A percentile compares a stretch with the other conserved stretches of the same genome.
Conservation (phyloP, 2,888 invertebrate genomes). For the Dendrolimus houi region DNA sequence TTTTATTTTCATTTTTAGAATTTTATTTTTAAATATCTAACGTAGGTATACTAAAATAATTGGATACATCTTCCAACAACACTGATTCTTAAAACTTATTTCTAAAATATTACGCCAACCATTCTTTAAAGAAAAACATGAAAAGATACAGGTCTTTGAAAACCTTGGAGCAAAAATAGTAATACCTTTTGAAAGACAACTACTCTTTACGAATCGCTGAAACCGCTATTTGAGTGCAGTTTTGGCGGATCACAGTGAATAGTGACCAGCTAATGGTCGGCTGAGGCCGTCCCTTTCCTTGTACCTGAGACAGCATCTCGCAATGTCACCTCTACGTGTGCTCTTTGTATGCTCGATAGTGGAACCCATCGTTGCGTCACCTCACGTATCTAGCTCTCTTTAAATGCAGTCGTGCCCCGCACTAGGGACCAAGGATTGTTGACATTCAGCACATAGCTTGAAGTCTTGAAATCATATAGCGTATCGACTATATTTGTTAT, state of each 20-base stretch:
- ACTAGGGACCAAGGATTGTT: conserved; percentile 15
- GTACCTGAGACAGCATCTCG: conserved; percentile 32
- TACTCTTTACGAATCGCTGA: conserved; percentile 34
- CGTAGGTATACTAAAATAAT: no score
- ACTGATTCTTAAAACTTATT: no score
- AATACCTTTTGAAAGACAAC: conserved; percentile 27
- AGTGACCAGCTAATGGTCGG: conserved; percentile 39
- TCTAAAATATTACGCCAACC: no score
- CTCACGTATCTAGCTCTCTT: conserved; percentile 23
- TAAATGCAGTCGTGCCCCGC: conserved; percentile 16
- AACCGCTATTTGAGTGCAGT: conserved; percentile 34
- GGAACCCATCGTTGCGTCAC: conserved; percentile 17
- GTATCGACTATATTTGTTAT: not conserved
- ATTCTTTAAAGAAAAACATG: no score
- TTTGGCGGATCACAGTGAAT: conserved; percentile 34
- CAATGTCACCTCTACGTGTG: conserved; percentile 9
- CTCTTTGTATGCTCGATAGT: conserved; percentile 7
- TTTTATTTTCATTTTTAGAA: no score
- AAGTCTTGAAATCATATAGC: conserved; percentile 11
- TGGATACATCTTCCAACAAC: no score
- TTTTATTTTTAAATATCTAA: no score
- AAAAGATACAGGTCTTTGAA: not conserved
- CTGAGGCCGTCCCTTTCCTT: conserved; percentile 44
- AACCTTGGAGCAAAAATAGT: conserved; percentile 3
- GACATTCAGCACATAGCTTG: conserved; percentile 10